These are phyloP conservation scores for Choristoneura rosaceana DNA, from an alignment of 2,888 invertebrate species.

Conservation along the genomic window DNA sequence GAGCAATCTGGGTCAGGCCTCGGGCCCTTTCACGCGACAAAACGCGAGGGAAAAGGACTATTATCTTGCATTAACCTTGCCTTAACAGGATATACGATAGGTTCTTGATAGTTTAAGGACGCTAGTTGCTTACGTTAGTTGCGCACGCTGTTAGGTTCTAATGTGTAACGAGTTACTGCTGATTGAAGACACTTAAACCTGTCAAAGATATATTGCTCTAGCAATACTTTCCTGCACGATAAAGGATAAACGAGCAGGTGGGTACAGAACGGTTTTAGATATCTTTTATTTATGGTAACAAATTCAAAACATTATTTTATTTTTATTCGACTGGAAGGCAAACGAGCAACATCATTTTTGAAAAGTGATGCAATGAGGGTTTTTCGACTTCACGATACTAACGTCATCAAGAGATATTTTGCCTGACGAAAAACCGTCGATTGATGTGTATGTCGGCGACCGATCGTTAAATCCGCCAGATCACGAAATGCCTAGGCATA, in stretches of 20 bases:
- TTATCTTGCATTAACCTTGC: slow-evolving; percentile 31
- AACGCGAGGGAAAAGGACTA: slow-evolving; percentile 37
- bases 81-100: slow-evolving; percentile 18
- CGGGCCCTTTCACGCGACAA: slow-evolving; percentile 32
- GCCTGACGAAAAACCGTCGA: too few relatives aligned
- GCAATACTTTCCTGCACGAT: neutral
- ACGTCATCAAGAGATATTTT: too few relatives aligned
- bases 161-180: neutral
- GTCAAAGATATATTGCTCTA: neutral
- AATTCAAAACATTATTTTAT: neutral
- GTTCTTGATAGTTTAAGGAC: slow-evolving; percentile 6
- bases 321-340: too few relatives aligned
- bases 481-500: too few relatives aligned
- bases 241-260: too few relatives aligned
- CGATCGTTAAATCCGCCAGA: too few relatives aligned
- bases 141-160: neutral
- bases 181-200: neutral
- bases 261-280: neutral
- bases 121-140: neutral
- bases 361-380: too few relatives aligned
- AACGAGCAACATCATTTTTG: neutral
- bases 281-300: neutral
- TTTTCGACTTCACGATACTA: too few relatives aligned
- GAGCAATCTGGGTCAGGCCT: slow-evolving; percentile 31
- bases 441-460: too few relatives aligned